Base-by-base conservation (phyloP, 53 echinoderm and acorn worm genomes). In the Paracentrotus lividus region DNA sequence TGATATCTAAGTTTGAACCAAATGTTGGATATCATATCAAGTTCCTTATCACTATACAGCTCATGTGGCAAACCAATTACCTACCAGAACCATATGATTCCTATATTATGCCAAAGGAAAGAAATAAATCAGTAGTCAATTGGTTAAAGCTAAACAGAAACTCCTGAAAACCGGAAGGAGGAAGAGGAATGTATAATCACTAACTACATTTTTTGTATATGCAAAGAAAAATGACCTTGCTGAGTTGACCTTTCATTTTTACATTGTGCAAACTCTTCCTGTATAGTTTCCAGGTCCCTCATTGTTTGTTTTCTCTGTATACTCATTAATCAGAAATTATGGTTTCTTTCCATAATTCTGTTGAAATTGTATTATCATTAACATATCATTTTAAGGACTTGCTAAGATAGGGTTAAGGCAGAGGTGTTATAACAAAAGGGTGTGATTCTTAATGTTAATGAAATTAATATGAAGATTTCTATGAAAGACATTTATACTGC, bases 261-360 rank as follows among this genome's bases (percentile, higher is more conserved):
- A 12, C 81, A 81, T 81, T 45, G 32, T 45, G 44, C 13, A 9
- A 26, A 81, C 47, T 81, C 81, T 81, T 81, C 81, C 81, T 47
- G 81, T 81, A 9, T 49, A 10, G 47, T 47, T 81, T 81, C 81
- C 81, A 21, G 7, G 44, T 47, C 27, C 12, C 49, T 47, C 27
- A 81, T n/a, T n/a, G 45, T 81, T 24, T 81, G 18, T 81, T 81
- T 47, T 4, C 49, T 32, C 2, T 45, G 0, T 47, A 27, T 45
- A 47, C 44, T 81, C 81, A 81, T 81, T 81, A 81, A 81, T 81
- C 81, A 81, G 3, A 81, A 45, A 81, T 77, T n/a, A 45, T 49
- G 81, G 45, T 47, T 24, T 26, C 81, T 45, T 49, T 44, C 24
- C 8, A 24, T 44, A 81, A 9, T n/a, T n/a, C n/a, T n/a, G n/a